Conservation (phyloP, 2,888 invertebrate species). For the Craniophora ligustri region DNA sequence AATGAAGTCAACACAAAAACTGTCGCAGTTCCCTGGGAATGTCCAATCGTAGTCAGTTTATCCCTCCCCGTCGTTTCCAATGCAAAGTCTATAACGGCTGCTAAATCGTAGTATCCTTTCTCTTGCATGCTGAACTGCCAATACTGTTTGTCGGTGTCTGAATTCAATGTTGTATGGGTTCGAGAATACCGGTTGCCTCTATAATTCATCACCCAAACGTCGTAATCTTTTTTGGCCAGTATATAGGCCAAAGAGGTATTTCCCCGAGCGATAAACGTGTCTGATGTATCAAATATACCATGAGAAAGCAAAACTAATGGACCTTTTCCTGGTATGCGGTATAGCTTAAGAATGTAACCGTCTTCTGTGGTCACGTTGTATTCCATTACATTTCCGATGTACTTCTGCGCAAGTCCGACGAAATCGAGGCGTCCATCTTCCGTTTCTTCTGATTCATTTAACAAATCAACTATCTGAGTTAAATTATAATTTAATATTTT, state of each 20-base stretch:
- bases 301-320: slow-evolving; percentile 8
- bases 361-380: slow-evolving; percentile 37
- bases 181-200: slow-evolving; percentile 39
- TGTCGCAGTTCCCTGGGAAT: slow-evolving; percentile 25
- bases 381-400: slow-evolving; percentile 1
- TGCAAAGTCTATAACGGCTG: slow-evolving; percentile 26
- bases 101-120: slow-evolving; percentile 21
- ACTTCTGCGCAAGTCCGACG: slow-evolving; percentile 18
- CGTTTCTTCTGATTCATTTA: background rate
- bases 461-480: background rate
- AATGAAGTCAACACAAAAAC: slow-evolving; percentile 23
- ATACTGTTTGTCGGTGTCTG: slow-evolving; percentile 16
- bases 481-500: background rate
- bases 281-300: slow-evolving; percentile 2
- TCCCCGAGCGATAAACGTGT: slow-evolving; percentile 22
- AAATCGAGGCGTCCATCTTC: slow-evolving; percentile 17
- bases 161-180: slow-evolving; percentile 16
- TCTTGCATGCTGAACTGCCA: slow-evolving; percentile 42
- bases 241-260: slow-evolving; percentile 20
- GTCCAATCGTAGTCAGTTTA: slow-evolving; percentile 19
- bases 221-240: slow-evolving; percentile 14
- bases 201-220: slow-evolving; percentile 36
- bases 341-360: slow-evolving; percentile 30
- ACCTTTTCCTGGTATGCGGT: slow-evolving; percentile 18
- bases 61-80: slow-evolving; percentile 16